Percentiles rank a stretch among this genome's conserved stretches.
phyloP scores from a whole-genome alignment of 2,113 vertebrate genomes.

The Sinocyclocheilus rhinocerous region DNA sequence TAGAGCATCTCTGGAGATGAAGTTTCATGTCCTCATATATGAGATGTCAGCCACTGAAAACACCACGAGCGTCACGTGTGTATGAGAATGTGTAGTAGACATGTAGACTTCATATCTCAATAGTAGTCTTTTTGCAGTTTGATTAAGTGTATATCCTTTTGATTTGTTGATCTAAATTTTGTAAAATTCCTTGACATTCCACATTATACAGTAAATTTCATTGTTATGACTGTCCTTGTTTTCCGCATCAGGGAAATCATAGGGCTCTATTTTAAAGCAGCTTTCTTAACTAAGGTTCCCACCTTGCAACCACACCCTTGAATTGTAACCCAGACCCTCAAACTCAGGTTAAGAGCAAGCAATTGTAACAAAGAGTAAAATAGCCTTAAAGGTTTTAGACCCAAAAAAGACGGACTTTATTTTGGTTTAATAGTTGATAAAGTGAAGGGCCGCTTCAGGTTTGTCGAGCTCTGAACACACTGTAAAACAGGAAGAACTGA shows the following conservation, averaged over 20 bases:
- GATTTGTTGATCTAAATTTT: too few species aligned
- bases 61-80: too few species aligned
- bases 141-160: too few species aligned
- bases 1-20: too few species aligned
- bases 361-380: background rate
- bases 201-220: too few species aligned
- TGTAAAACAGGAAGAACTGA: slow-evolving; percentile 51
- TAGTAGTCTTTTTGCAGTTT: too few species aligned
- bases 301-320: background rate
- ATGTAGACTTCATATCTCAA: too few species aligned
- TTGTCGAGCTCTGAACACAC: slow-evolving; percentile 15
- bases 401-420: background rate
- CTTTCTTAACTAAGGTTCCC: background rate
- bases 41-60: too few species aligned
- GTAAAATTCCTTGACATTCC: background rate
- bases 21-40: too few species aligned
- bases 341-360: background rate
- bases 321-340: background rate
- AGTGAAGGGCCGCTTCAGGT: background rate
- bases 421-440: background rate
- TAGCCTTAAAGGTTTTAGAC: background rate
- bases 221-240: background rate
- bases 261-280: background rate
- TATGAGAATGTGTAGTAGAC: too few species aligned
- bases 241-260: background rate